Evolutionary conservation across 2,113 vertebrate genomes (phyloP), one percentile per base, ranked within the genome.

Genomic region (Pogona vitticeps): DNA sequence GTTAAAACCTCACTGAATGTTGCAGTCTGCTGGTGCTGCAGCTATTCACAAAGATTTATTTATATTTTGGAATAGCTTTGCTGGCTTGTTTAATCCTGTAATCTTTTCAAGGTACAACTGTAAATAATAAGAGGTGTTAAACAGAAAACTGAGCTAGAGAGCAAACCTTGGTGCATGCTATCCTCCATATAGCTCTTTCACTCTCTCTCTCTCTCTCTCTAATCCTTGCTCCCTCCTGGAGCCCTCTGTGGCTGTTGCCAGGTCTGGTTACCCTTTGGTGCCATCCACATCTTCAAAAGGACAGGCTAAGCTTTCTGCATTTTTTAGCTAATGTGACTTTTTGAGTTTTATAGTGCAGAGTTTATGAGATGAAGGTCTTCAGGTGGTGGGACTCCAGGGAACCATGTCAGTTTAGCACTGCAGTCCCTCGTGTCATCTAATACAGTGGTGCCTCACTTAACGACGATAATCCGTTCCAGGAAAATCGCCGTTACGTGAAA

Each of bases 51-150:
- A 75, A 84, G 87, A 84, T 73, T 80, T 80, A 65, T 79, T 88
- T 84, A 58, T 84, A 84, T 88, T 75, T 52, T 72, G 76, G 40
- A 65, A 71, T 52, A 56, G 77, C 15, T 80, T 68, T 65, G 58
- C 76, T 80, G 82, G 68, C 59, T 46, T 80, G 82, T 67, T 84
- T 84, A 84, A 84, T 88, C 83, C 82, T 77, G 63, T 88, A 84
- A 84, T 80, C 87, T 75, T 58, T 84, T 67, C 70, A 40, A 76
- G 82, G 70, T 67, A 79, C 65, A 83, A 70, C 76, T 59, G 65
- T 63, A 83, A 78, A 65, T 61, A 78, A 83, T 78, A 88, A 71
- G 42, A 88, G 73, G 75, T 71, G 83, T 77, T 83, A 83, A 83
- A 75, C 5, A 78, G 75, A 52, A 83, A 88, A 42, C 52, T 58